Evolutionary conservation across 2,888 invertebrate genomes (phyloP), one percentile per base, ranked within the genome.

Genomic region (Eulithis prunata): DNA sequence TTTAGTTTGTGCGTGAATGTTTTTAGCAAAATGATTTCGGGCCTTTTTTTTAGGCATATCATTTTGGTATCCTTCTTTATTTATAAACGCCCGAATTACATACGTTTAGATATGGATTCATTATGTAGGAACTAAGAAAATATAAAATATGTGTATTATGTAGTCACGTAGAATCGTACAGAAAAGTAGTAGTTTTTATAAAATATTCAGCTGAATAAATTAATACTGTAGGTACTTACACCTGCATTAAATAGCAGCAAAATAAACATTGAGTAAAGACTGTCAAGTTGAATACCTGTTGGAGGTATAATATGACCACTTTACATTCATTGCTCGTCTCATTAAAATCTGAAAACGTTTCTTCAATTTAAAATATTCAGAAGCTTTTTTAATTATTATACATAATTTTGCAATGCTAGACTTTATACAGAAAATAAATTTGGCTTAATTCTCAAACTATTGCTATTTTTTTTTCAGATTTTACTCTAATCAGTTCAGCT

Each of bases 231-330:
- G 2, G 21, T 76, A 74, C 75, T 76, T 76, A 75, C 71, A 78
- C 80, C 79, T 79, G 77, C 76, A 80, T 81, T 77, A 77, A 81
- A 41, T 53, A 36, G 68, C 76, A 71, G 77, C 73, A 80, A 81
- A 81, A 83, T 80, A 85, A 84, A 84, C 78, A 83, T 77, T 75
- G 70, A 68, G 72, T 62, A 60, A 49, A 70, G 64, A 71, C 73
- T 71, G 61, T 51, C 56, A 38, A 41, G 61, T 51, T 51, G 38
- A 14, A 51, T 51, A 71, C 74, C 74, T 73, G 76, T 74, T 72
- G 69, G 66, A 63, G 46, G 71, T 81, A 76, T 81, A 78, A 70
- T 71, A 21, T 43, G 72, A 75, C 77, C 4, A 71, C 73, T 79
- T 68, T 41, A 68, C 49, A 67, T 12, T n/a, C 61, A 60, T n/a